Base-by-base conservation (phyloP, 2,797 vertebrate species). In the Acanthopagrus latus region DNA sequence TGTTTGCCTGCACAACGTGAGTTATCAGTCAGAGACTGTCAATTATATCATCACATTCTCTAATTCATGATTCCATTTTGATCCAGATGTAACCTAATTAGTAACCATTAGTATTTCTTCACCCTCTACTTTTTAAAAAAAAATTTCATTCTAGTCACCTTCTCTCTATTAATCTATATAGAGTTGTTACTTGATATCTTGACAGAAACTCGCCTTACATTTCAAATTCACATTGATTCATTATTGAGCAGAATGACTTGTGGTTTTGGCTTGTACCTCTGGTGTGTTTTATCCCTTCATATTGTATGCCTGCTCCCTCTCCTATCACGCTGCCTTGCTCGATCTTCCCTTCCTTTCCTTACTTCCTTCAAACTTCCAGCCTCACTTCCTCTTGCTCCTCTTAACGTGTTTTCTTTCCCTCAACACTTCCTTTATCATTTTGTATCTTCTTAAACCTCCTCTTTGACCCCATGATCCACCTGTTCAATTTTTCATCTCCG, bases 221-320 rank as follows among this genome's bases (percentile, higher is more conserved):
- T 51, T 59, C 2, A 73, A 64, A 55, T 66, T 64, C 13, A 20
- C 17, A 21, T 44, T 62, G 23, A 75, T 23, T 73, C 5, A 55
- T 76, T 48, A 51, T 59, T 38, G 72, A 78, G 44, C 76, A 71
- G 70, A 78, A 64, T 63, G 82, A 89, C 82, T 91, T 23, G 74
- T 85, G 85, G 82, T 89, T 89, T 92, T 84, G 52, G 59, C 54
- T 89, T 87, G 79, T 78, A 84, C 74, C 64, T 70, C 78, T 46
- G 47, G 59, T 78, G 47, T 52, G 27, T 83, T 78, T 66, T 43
- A 74, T 68, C 71, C 69, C 47, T 62, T 66, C 73, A 52, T 55
- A 46, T 58, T 66, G 38, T 74, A n/a, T 50, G 69, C 82, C 64
- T 84, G 82, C 58, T 64, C 27, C 67, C 33, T 54, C 55, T 66